These are phyloP conservation scores for Drosophila mayri DNA, from an alignment of 1,140 invertebrate genomes.

Conservation along the genomic window DNA sequence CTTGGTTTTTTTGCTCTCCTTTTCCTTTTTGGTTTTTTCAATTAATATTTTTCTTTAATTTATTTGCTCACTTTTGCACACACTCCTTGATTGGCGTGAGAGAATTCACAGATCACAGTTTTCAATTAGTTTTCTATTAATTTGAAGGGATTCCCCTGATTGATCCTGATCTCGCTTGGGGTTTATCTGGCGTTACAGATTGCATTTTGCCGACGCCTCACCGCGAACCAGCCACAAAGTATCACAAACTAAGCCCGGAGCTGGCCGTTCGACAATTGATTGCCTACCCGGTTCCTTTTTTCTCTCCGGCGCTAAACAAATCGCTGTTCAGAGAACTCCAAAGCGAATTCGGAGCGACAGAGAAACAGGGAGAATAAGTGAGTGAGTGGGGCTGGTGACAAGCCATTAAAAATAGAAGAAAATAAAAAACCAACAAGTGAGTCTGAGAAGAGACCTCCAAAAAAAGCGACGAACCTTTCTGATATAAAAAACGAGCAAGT, in stretches of 20 bases:
- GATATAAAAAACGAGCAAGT: slow-evolving; percentile 16
- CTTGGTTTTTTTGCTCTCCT: slow-evolving; percentile 17
- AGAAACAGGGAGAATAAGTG: background rate
- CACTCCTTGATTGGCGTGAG: slow-evolving; percentile 71
- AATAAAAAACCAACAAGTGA: slow-evolving; percentile 7
- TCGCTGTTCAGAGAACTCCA: slow-evolving; percentile 2
- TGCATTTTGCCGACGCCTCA: slow-evolving; percentile 51
- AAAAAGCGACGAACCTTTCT: slow-evolving; percentile 30
- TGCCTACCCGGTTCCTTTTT: slow-evolving; percentile 5
- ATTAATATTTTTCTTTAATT: slow-evolving; percentile 40
- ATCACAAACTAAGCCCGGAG: slow-evolving; percentile 39
- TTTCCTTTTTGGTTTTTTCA: slow-evolving; percentile 31
- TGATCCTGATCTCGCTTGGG: slow-evolving; percentile 10
- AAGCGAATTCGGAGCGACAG: background rate
- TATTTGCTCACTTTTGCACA: slow-evolving; percentile 29
- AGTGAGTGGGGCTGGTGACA: slow-evolving; percentile 16
- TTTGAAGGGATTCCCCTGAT: slow-evolving; percentile 10
- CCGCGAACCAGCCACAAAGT: slow-evolving; percentile 18
- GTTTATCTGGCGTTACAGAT: slow-evolving; percentile 23
- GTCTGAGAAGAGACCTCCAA: slow-evolving; percentile 35
- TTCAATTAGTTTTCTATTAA: background rate
- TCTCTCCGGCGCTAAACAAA: slow-evolving; percentile 4
- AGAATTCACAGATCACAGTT: slow-evolving; percentile 33
- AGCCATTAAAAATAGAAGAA: slow-evolving; percentile 45
- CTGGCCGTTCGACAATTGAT: slow-evolving; percentile 55